Percentiles rank a stretch among this genome's conserved stretches.
Conservation (phyloP, 2,888 invertebrate genomes). For the Thymelicus sylvestris region DNA sequence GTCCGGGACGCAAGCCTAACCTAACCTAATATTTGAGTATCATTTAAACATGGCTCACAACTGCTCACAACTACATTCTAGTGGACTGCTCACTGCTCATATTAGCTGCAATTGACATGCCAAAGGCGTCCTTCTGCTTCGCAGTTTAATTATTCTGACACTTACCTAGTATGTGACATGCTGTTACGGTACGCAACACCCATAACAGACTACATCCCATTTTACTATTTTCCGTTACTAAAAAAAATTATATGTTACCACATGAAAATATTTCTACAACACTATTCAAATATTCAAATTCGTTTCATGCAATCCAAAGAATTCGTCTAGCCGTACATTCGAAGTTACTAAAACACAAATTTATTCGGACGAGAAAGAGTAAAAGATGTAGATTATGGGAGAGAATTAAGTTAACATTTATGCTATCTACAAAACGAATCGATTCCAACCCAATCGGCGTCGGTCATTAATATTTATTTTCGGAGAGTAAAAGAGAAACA, state of each 20-base stretch:
- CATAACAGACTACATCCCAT: conserved; percentile 39
- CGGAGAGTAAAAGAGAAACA: conserved; percentile 23
- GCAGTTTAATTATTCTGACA: conserved; percentile 58
- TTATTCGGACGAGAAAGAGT: background rate
- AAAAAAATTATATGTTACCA: background rate
- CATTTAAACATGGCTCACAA: conserved; percentile 26
- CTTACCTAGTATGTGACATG: conserved; percentile 50
- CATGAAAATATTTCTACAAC: background rate
- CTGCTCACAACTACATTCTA: conserved; percentile 21
- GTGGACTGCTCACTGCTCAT: conserved; percentile 28
- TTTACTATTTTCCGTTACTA: conserved; percentile 19
- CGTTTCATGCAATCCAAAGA: background rate
- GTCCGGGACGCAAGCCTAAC: background rate
- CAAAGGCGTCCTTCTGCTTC: conserved; percentile 52
- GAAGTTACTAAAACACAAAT: background rate
- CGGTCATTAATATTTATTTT: conserved; percentile 32
- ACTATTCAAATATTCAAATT: background rate
- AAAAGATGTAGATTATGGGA: conserved; percentile 17
- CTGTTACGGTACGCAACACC: conserved; percentile 40
- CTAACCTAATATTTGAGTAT: conserved; percentile 16
- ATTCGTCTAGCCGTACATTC: background rate
- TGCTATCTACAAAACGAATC: conserved; percentile 23
- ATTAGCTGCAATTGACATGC: conserved; percentile 54
- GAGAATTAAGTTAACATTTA: conserved; percentile 11
- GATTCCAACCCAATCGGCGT: conserved; percentile 14